phyloP scores from a whole-genome alignment of 2,888 invertebrate species.

The Corythucha ciliata region DNA sequence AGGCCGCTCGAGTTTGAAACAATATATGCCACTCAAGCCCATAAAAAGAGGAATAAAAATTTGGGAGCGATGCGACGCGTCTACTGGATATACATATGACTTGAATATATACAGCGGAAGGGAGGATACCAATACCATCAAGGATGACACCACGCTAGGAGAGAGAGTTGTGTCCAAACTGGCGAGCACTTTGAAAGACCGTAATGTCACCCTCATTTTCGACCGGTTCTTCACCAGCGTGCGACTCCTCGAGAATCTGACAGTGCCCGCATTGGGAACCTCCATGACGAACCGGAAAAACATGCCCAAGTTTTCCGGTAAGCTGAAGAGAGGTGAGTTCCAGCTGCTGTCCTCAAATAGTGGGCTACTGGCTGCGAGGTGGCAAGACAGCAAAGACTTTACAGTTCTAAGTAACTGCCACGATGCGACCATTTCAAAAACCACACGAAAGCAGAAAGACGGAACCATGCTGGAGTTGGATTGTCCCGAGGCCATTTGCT shows the following conservation, averaged over 20 bases:
- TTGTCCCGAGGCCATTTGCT: constrained; percentile 32
- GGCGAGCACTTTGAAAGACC: background rate
- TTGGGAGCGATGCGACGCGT: constrained; percentile 31
- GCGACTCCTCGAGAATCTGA: no score
- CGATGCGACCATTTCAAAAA: constrained; percentile 9
- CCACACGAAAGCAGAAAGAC: constrained; percentile 35
- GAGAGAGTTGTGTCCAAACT: background rate
- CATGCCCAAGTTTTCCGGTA: no score
- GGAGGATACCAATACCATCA: background rate
- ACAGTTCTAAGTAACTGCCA: constrained; percentile 37
- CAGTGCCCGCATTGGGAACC: no score
- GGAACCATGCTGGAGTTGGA: constrained; percentile 32
- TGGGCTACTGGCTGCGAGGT: constrained; percentile 33
- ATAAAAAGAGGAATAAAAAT: constrained; percentile 34
- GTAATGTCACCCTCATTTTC: background rate
- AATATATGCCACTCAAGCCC: constrained; percentile 33
- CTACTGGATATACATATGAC: background rate
- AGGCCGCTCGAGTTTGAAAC: constrained; percentile 31
- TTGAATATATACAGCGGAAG: background rate
- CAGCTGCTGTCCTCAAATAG: no score
- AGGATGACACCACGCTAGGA: no score
- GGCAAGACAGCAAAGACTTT: constrained; percentile 38
- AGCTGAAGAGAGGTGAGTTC: no score
- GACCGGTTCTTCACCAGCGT: background rate
- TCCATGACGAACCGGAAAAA: no score